Evolutionary conservation across 1,140 invertebrate species (phyloP), one percentile per base, ranked within the genome.

Genomic region (Rhyacophila brunnea): DNA sequence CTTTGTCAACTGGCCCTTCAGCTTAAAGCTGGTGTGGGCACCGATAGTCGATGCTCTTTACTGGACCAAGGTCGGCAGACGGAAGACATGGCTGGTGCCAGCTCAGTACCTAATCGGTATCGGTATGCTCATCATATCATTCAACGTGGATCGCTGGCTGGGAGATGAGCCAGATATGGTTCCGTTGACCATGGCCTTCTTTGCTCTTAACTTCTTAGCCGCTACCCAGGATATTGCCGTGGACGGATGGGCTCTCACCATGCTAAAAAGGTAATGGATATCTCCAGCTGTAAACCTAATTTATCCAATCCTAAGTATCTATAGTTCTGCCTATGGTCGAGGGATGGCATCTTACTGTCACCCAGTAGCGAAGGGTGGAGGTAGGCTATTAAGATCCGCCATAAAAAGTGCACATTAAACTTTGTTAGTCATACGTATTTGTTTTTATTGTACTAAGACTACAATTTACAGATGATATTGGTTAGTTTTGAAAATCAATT

Each of bases 151-250:
- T 43, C 73, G 80, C 10, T 89, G 93, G 85, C 72, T 97, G 17
- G 91, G 90, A 9, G 78, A 83, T 7, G 74, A 84, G 32, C 92
- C 95, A 0, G 89, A 91, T 70, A 91, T 98, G 48, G 80, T 80
- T 20, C 71, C 90, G 20, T 75, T 99, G 4, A 97, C 95, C 6
- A 66, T 83, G 15, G 81, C 94, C 45, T 99, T 99, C 79, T 93
- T 99, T 70, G 79, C 84, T 48, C 79, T 99, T 1, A 98, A 98
- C 69, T 97, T 99, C 68, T 80, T 99, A 47, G 96, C 96, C 10
- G 96, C 98, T 1, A 99, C 96, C 17, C 98, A 99, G 80, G 98
- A 99, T 77, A 99, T 99, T 71, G 96, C 96, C 51, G 96, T 99
- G 1, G 98, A 99, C 84, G 98, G 98, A 2, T 99, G 98, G 98